Base-by-base conservation (phyloP, 2,113 vertebrate species). In the Anguilla rostrata region DNA sequence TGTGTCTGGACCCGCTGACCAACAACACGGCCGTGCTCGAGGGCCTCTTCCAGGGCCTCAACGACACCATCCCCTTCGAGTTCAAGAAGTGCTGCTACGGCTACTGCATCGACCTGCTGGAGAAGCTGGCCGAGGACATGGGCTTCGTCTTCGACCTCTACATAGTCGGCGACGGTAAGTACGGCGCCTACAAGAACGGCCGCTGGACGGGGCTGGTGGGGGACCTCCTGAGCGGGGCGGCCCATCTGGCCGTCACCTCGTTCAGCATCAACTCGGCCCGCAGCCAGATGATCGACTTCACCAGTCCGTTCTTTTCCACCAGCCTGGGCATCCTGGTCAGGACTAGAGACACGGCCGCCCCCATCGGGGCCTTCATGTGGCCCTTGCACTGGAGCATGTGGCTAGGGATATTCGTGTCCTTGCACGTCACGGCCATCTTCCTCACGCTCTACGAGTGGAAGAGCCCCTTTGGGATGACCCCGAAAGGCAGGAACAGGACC, bases 1-100 rank as follows among this genome's bases (percentile, higher is more conserved):
- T 98, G 86, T 99, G 98, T 93, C 91, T 99, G 86, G 96, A 99
- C 90, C 98, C 98, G 0, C 94, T 94, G 93, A 98, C 96, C 88
- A 99, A 98, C 90, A 95, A 96, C 83, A 96, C 97, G 12, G 94
- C 95, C 0, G 7, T 97, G 66, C 92, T 99, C 87, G 95, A 98
- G 53, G 90, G 84, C 63, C 94, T 99, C 86, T 99, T 98, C 92
- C 97, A 97, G 86, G 96, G 96, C 56, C 94, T 91, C 2, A 99
- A 99, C 81, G 89, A 94, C 81, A 97, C 39, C 22, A 89, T 96
- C 63, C 95, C 96, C 75, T 92, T 94, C 56, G 90, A 94, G 86
- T 91, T 95, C 84, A 97, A 96, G 90, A 96, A 96, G 84, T 97
- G 96, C 84, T 97, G 96, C 88, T 97, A 97, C 34, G 96, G 96